Evolutionary conservation across 2,888 invertebrate species (phyloP), one percentile per base, ranked within the genome.

Genomic region (Sepiola atlantica): DNA sequence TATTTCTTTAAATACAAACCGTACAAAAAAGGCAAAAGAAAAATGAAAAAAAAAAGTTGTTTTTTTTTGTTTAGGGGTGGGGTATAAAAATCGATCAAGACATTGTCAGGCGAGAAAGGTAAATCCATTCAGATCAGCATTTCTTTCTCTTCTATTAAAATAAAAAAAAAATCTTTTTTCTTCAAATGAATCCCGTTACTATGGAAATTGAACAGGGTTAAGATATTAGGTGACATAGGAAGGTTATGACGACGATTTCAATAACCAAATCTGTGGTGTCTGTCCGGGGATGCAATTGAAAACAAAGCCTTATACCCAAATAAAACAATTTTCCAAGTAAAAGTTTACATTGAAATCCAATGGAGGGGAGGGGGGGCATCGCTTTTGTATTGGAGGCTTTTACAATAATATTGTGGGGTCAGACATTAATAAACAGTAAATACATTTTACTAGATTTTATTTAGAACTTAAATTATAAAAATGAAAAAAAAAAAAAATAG

Each of bases 1-100:
- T 77, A 77, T 77, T 77, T 77, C n/a, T n/a, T n/a, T 77, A n/a
- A 77, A 77, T 77, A 77, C 77, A 77, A 77, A 77, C 77, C 16
- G 77, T 77, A 77, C 77, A 77, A 77, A 77, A 61, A 77, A 77
- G n/a, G 16, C 16, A n/a, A 77, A n/a, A n/a, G 77, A n/a, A 77
- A 77, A 77, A n/a, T 77, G n/a, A 77, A 28, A 77, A 28, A 20
- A 20, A 20, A 28, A 28, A 28, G 21, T 61, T 61, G 21, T 0
- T 61, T 57, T 61, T 61, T 8, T 61, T 16, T n/a, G 28, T 1
- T 77, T n/a, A n/a, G 77, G 12, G 77, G 10, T n/a, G 12, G n/a
- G 77, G 77, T n/a, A 12, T 12, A 21, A 21, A n/a, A 77, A 77
- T 77, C n/a, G n/a, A n/a, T 77, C 77, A 77, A 77, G 77, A 77